Evolutionary conservation across 1,140 invertebrate genomes (phyloP).

Genomic region (Ooceraea biroi): DNA sequence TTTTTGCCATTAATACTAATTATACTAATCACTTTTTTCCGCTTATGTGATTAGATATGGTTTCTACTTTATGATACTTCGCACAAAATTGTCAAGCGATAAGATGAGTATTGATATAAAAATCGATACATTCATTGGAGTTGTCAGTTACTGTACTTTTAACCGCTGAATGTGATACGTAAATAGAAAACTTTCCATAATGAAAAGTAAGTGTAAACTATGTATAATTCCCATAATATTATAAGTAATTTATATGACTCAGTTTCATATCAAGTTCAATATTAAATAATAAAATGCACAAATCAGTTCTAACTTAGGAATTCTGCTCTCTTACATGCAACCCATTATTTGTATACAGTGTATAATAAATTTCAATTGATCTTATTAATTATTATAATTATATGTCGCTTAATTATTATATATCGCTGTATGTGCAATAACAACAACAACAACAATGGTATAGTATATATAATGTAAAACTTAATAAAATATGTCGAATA

Average conservation of each 20-base stretch:
- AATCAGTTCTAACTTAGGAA: not conserved
- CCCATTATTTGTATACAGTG: too few relatives aligned
- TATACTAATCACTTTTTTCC: not conserved
- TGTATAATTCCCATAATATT: not conserved
- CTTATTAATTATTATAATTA: too few relatives aligned
- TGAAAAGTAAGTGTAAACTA: constrained; percentile 23
- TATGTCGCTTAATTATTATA: too few relatives aligned
- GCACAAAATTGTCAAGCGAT: constrained; percentile 1
- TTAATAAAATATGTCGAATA: too few relatives aligned
- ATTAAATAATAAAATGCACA: not conserved
- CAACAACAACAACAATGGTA: too few relatives aligned
- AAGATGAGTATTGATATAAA: constrained; percentile 58
- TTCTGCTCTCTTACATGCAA: too few relatives aligned
- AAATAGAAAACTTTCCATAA: constrained; percentile 9
- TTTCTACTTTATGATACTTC: constrained; percentile 3
- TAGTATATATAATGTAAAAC: too few relatives aligned
- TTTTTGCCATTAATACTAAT: not conserved
- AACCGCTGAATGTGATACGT: constrained; percentile 10
- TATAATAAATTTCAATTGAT: too few relatives aligned
- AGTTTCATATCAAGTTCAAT: not conserved
- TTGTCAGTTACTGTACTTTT: constrained; percentile 20
- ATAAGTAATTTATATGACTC: not conserved
- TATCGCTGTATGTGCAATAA: too few relatives aligned
- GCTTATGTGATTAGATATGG: not conserved
- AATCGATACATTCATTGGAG: constrained; percentile 34